Conservation (phyloP, 2,888 invertebrate genomes). For the Nephrotoma appendiculata region DNA sequence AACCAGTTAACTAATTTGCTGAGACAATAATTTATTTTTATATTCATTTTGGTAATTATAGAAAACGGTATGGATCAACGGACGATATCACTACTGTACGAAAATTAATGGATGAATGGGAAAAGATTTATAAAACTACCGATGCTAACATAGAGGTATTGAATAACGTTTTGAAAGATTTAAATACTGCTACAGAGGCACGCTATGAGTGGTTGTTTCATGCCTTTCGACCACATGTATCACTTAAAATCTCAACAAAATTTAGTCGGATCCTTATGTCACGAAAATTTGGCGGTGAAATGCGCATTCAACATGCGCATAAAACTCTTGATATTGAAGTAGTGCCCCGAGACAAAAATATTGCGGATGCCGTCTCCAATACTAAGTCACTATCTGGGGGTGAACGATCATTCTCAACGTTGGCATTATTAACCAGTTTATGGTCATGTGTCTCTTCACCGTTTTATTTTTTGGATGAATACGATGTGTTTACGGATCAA, state of each 20-base stretch:
- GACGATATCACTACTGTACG: neutral
- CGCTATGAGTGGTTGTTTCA: neutral
- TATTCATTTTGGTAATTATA: neutral
- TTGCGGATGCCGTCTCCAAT: slow-evolving; percentile 33
- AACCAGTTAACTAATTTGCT: neutral
- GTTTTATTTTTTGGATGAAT: slow-evolving; percentile 90
- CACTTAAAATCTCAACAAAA: neutral
- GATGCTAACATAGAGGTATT: neutral
- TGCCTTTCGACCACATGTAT: neutral
- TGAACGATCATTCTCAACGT: slow-evolving; percentile 90
- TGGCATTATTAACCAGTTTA: slow-evolving; percentile 80
- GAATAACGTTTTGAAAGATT: neutral
- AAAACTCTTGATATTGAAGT: slow-evolving; percentile 38
- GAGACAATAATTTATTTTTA: neutral
- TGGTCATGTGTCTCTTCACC: slow-evolving; percentile 90
- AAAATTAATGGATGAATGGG: neutral
- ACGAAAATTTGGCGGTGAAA: slow-evolving; percentile 23
- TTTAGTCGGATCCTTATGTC: neutral
- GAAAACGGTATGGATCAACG: neutral
- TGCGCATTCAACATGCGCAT: slow-evolving; percentile 28
- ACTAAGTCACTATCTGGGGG: slow-evolving; percentile 79
- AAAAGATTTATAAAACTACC: neutral
- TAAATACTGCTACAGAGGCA: neutral
- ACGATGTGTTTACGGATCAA: slow-evolving; percentile 93
- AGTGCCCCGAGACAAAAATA: slow-evolving; percentile 36